Evolutionary conservation across 2,888 invertebrate genomes (phyloP), one percentile per base, ranked within the genome.

Genomic region (Idaea dimidiata): DNA sequence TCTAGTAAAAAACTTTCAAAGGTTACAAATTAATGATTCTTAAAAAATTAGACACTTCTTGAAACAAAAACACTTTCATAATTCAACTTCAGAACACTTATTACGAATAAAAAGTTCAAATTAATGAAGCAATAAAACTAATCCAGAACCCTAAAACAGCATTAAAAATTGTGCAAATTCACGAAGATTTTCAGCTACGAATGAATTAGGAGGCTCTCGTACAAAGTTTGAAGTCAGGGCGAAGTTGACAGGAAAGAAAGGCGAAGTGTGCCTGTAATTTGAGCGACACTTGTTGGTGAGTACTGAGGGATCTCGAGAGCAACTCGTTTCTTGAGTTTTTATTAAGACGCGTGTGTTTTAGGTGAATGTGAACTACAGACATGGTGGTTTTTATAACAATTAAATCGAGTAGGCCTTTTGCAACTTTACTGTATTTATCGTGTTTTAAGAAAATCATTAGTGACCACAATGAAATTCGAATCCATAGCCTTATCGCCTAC

Each of bases 61-160:
- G 5, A 24, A 5, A 24, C 24, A 43, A 43, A 32, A 43, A 14
- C 8, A 5, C 43, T 10, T 3, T 43, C 43, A 43, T 43, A 43
- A 43, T 10, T 43, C 10, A 43, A 43, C 2, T 43, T 10, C 10
- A 5, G 14, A 43, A 43, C 14, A 43, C 32, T 10, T 32, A 32
- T 43, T 43, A 43, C 43, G 43, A 43, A 43, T 43, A 43, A 43
- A 43, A 43, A 43, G 43, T 43, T 43, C 43, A 43, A 43, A 43
- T 43, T 43, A 43, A 43, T 43, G 43, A 14, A 43, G 43, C 43
- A 43, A 43, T 43, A 43, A 43, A 43, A 43, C 43, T 43, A 43
- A 43, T 43, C 43, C 7, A 43, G 43, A 14, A 43, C 43, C 43
- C 2, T 43, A 43, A 43, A 43, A 43, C 43, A 43, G 43, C 43